These are phyloP conservation scores for Scaptomyza pallida DNA, from an alignment of 1,140 invertebrate genomes.

Conservation along the genomic window DNA sequence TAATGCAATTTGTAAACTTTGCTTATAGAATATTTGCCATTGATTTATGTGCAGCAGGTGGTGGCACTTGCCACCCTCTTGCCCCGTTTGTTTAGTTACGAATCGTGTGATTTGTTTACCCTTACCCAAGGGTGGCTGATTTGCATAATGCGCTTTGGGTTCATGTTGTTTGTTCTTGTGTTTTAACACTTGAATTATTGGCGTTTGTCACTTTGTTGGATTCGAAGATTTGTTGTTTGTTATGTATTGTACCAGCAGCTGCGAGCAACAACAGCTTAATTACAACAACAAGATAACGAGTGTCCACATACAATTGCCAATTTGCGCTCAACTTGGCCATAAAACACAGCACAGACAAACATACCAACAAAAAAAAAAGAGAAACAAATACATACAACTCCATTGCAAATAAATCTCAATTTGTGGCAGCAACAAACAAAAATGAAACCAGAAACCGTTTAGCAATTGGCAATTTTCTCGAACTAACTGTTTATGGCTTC, in stretches of 20 bases:
- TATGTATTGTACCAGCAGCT: constrained; percentile 43
- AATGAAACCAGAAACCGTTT: constrained; percentile 58
- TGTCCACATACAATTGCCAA: constrained; percentile 71
- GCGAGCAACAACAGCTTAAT: constrained; percentile 71
- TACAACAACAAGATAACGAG: constrained; percentile 71
- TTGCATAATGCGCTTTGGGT: constrained; percentile 66
- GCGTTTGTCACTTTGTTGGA: constrained; percentile 28
- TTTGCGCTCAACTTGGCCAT: constrained; percentile 73
- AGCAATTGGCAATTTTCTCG: constrained; percentile 68
- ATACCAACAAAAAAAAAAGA: constrained; percentile 14
- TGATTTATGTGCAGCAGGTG: constrained; percentile 72
- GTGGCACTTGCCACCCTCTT: constrained; percentile 50
- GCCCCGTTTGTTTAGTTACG: constrained; percentile 50
- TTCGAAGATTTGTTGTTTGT: constrained; percentile 29
- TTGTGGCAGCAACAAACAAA: constrained; percentile 55
- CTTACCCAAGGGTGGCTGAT: constrained; percentile 45
- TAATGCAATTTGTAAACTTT: constrained; percentile 57
- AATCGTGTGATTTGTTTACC: constrained; percentile 53
- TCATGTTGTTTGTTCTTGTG: constrained; percentile 48
- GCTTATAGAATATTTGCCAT: constrained; percentile 30
- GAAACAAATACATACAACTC: constrained; percentile 36
- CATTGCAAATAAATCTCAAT: constrained; percentile 72
- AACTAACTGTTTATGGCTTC: constrained; percentile 65
- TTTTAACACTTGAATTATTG: constrained; percentile 79
- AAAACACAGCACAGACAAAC: constrained; percentile 47